Percentiles rank a stretch among this genome's conserved stretches.
Conservation (phyloP, 2,888 invertebrate genomes). For the Plagodis pulveraria region DNA sequence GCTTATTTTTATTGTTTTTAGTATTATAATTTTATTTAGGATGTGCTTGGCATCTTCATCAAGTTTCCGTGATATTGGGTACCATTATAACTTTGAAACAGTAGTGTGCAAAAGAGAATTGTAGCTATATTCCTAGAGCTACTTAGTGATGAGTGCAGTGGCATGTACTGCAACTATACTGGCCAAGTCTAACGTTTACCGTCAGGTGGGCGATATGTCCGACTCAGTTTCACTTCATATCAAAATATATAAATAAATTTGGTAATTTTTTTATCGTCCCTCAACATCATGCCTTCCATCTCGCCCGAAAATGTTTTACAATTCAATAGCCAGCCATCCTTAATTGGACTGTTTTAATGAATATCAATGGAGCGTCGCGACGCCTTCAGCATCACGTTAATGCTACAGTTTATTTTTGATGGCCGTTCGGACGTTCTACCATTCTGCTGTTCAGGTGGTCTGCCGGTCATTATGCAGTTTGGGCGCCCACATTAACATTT, state of each 20-base stretch:
- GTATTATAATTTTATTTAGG: too few relatives aligned
- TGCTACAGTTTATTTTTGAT: conserved; percentile 8
- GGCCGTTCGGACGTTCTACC: neutral
- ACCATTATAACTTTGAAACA: too few relatives aligned
- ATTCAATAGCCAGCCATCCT: conserved; percentile 60
- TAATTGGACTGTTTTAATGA: conserved; percentile 72
- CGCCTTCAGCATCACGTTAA: conserved; percentile 28
- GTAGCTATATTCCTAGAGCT: too few relatives aligned
- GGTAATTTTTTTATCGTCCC: conserved; percentile 22
- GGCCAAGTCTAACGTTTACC: too few relatives aligned
- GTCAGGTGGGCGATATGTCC: too few relatives aligned
- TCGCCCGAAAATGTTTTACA: conserved; percentile 64
- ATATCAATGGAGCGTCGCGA: conserved; percentile 62
- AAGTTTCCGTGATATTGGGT: too few relatives aligned
- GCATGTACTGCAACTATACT: too few relatives aligned
- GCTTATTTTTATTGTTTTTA: too few relatives aligned
- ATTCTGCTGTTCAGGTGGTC: neutral
- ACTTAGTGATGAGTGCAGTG: too few relatives aligned
- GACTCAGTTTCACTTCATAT: neutral
- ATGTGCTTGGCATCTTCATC: too few relatives aligned
- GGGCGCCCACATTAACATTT: conserved; percentile 6
- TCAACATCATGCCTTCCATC: conserved; percentile 42
- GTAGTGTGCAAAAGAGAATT: too few relatives aligned
- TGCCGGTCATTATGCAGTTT: conserved; percentile 6
- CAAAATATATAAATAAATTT: too few relatives aligned